Base-by-base conservation (phyloP, 2,888 invertebrate genomes). In the Drosophila multiciliata region DNA sequence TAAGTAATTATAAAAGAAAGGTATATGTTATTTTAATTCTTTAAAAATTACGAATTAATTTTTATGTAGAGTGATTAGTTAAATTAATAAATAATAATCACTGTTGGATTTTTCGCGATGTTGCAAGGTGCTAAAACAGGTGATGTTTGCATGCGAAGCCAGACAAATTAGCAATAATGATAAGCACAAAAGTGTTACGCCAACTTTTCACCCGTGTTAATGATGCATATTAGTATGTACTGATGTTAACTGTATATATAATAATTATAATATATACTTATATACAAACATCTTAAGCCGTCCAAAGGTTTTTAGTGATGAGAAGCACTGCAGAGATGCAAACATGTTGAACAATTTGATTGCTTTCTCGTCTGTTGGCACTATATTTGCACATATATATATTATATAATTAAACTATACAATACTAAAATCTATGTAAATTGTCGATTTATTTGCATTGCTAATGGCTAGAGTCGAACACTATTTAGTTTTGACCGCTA, bases 291-390 rank as follows among this genome's bases (percentile, higher is more conserved):
- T 66, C 58, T 68, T 66, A 17, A 76, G 52, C 8, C 59, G 79
- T 67, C 79, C 79, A 77, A 83, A 69, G 75, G 79, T 71, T 60
- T 57, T 61, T 20, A 66, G 36, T 7, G 60, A 45, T 29, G 69
- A 73, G 67, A 59, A 75, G 12, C 73, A 59, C 15, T 57, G 59
- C 32, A 83, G 33, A 60, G 58, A 45, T 23, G 62, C 35, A 52
- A 74, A 73, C 83, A 83, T 84, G 42, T 12, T 57, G 45, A 66
- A 36, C 17, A 54, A 58, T 45, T 45, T 23, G 20, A 23, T 70
- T 67, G 64, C 49, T 64, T 38, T 35, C 36, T 17, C 53, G 40
- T 12, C 29, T 38, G 40, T 23, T 36, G 26, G n/a, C 42, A 54
- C 12, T 63, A 12, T n/a, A 38, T 65, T 38, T 7, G 8, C 29